Percentiles rank a stretch among this genome's conserved stretches.
These are phyloP conservation scores for Rhinella marina DNA, from an alignment of 2,797 vertebrate genomes.

Conservation along the genomic window DNA sequence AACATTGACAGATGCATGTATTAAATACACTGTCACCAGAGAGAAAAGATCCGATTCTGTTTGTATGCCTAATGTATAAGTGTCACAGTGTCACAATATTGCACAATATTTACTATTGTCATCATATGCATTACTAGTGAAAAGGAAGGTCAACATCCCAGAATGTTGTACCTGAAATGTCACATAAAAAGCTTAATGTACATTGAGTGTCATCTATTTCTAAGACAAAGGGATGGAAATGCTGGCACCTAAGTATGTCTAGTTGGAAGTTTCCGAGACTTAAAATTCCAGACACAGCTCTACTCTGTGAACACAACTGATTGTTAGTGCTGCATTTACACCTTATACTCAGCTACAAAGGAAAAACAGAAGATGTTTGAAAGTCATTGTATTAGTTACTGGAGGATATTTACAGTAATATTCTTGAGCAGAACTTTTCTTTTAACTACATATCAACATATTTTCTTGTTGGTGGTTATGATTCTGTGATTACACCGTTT, in stretches of 20 bases:
- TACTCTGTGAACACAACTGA: not conserved
- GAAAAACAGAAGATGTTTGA: not conserved
- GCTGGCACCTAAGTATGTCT: not conserved
- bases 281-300: not conserved
- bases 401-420: no score
- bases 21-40: conserved; percentile 28
- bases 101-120: not conserved
- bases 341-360: not conserved
- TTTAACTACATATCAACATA: no score
- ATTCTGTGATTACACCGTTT: no score
- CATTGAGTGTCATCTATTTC: not conserved
- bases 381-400: no score
- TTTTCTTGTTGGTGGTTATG: no score
- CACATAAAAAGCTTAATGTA: not conserved
- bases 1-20: conserved; percentile 34
- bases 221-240: not conserved
- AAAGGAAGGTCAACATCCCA: not conserved
- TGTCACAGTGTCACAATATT: not conserved
- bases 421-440: no score
- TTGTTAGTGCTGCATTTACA: not conserved
- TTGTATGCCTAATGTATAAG: conserved; percentile 4
- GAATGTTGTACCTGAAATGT: not conserved
- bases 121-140: not conserved
- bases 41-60: conserved; percentile 11
- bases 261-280: not conserved